phyloP scores from a whole-genome alignment of 2,113 vertebrate genomes.

The Pteropus alecto region DNA sequence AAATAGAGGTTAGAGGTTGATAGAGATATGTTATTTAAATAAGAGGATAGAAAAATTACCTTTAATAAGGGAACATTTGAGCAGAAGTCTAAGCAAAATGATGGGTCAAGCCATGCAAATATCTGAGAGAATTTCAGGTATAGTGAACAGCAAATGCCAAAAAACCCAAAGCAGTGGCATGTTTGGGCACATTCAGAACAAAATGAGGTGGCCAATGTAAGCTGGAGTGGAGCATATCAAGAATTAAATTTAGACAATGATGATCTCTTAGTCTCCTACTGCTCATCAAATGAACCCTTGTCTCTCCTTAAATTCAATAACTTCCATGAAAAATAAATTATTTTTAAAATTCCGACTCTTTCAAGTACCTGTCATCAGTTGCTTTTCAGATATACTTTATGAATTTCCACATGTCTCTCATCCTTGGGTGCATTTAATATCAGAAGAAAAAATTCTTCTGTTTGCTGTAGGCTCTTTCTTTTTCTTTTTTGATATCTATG shows the following conservation, averaged over 20 bases:
- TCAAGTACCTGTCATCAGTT: conserved; percentile 50
- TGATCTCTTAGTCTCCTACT: background rate
- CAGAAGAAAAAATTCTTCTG: conserved; percentile 69
- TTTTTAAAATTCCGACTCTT: conserved; percentile 65
- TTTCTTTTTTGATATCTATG: conserved; percentile 42
- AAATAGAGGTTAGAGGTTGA: background rate
- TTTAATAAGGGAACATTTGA: background rate
- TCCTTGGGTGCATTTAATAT: conserved; percentile 62
- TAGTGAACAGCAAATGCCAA: background rate
- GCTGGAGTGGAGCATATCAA: background rate
- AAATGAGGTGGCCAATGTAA: background rate
- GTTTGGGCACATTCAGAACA: background rate
- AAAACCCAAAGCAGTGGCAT: background rate
- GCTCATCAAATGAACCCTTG: background rate
- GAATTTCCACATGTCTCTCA: conserved; percentile 71
- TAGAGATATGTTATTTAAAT: background rate
- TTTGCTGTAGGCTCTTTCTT: conserved; percentile 3
- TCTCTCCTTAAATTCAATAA: background rate
- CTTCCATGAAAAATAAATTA: conserved; percentile 13
- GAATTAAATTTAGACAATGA: background rate
- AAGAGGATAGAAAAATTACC: background rate
- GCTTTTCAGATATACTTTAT: conserved; percentile 51
- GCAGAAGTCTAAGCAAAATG: background rate
- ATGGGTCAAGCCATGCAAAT: background rate
- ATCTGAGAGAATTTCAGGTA: background rate